Conservation (phyloP, 2,113 vertebrate genomes). For the Limanda limanda region DNA sequence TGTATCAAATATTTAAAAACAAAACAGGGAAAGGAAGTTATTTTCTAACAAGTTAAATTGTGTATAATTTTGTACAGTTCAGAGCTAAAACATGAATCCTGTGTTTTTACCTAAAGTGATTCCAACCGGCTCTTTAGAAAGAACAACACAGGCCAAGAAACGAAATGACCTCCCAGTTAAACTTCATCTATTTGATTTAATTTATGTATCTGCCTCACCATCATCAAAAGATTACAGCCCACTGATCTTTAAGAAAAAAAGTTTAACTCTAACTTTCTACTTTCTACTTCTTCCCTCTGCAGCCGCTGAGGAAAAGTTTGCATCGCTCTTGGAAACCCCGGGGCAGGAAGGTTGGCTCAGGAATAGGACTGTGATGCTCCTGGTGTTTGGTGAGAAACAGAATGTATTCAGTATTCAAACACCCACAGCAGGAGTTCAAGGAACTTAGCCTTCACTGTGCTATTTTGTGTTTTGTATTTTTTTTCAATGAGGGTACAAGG, state of each 20-base stretch:
- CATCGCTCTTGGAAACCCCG: background rate
- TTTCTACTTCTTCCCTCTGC: background rate
- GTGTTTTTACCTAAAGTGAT: background rate
- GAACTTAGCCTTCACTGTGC: constrained; percentile 56
- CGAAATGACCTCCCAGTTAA: background rate
- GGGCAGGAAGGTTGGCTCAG: constrained; percentile 25
- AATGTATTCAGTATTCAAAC: constrained; percentile 62
- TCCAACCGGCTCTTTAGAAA: background rate
- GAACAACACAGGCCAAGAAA: background rate
- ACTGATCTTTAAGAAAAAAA: background rate
- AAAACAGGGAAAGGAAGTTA: too few relatives aligned
- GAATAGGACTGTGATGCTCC: constrained; percentile 18
- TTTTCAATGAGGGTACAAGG: constrained; percentile 10
- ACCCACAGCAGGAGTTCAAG: constrained; percentile 63
- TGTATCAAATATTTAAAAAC: too few relatives aligned
- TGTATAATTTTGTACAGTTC: background rate
- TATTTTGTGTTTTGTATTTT: constrained; percentile 30
- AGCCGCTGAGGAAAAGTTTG: constrained; percentile 27
- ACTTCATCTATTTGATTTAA: background rate
- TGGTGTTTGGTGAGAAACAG: constrained; percentile 42
- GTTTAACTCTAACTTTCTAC: background rate
- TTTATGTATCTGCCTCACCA: background rate
- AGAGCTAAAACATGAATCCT: background rate
- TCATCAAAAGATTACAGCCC: background rate
- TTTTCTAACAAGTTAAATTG: too few relatives aligned